A percentile compares a stretch with the other conserved stretches of the same genome.
phyloP scores from a whole-genome alignment of 2,888 invertebrate species.

The Balanococcus diminutus region DNA sequence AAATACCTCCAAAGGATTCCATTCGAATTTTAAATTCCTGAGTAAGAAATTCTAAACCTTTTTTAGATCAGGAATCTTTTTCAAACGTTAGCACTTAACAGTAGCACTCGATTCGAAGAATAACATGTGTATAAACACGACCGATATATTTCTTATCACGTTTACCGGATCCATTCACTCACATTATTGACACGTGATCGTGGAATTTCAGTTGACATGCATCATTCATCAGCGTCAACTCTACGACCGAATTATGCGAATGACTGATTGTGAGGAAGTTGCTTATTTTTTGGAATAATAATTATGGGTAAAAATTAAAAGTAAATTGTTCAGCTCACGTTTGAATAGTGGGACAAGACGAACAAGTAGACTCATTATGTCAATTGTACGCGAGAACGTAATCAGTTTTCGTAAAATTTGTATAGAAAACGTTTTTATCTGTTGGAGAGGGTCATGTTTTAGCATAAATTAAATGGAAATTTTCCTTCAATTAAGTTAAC shows the following conservation, averaged over 20 bases:
- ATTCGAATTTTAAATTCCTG: no score
- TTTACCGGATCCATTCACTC: neutral
- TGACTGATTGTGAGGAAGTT: neutral
- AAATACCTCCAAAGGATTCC: no score
- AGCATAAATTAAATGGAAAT: neutral
- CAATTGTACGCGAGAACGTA: slow-evolving; percentile 7
- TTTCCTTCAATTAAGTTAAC: neutral
- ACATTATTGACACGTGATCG: neutral
- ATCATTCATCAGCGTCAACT: neutral
- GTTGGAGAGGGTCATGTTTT: neutral
- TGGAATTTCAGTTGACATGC: neutral
- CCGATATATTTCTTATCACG: neutral
- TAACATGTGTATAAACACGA: neutral
- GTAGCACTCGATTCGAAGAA: neutral
- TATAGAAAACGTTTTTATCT: neutral
- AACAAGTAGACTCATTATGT: slow-evolving; percentile 7
- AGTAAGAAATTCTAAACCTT: no score
- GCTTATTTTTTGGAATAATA: neutral
- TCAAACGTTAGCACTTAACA: neutral
- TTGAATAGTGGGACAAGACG: neutral
- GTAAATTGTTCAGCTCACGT: neutral
- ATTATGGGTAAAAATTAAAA: neutral
- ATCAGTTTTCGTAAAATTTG: neutral
- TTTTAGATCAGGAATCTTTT: no score
- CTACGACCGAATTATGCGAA: neutral